Conservation (phyloP, 2,888 invertebrate species). For the Protodeltote pygarga region DNA sequence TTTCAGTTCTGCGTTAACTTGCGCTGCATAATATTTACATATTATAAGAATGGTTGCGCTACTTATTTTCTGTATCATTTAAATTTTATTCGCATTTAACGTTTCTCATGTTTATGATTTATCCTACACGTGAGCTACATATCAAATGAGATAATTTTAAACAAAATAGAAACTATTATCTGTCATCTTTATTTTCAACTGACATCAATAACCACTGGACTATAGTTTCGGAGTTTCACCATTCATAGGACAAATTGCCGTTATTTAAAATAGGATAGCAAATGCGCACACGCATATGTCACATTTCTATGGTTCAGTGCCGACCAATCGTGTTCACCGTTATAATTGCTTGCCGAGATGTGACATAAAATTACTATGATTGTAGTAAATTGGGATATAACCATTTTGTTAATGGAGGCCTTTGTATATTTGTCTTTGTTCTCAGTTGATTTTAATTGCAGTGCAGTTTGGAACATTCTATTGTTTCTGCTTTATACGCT, state of each 20-base stretch:
- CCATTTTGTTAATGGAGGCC: constrained; percentile 8
- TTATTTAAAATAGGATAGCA: constrained; percentile 53
- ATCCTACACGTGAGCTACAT: constrained; percentile 22
- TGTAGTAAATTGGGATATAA: constrained; percentile 32
- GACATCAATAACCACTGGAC: constrained; percentile 57
- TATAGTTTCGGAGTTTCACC: constrained; percentile 50
- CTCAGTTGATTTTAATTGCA: constrained; percentile 18
- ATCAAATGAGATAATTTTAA: constrained; percentile 6
- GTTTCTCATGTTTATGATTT: constrained; percentile 25
- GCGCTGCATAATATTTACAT: no score
- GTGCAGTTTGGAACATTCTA: constrained; percentile 8
- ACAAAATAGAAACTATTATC: constrained; percentile 7
- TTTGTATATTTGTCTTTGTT: constrained; percentile 27
- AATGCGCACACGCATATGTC: constrained; percentile 61
- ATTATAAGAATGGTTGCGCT: not conserved
- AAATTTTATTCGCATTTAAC: constrained; percentile 35
- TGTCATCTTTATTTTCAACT: constrained; percentile 37
- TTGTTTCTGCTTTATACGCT: not conserved
- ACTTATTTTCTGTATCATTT: constrained; percentile 20
- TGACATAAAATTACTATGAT: constrained; percentile 51
- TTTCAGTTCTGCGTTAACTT: no score
- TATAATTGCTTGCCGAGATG: constrained; percentile 60
- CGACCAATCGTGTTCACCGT: constrained; percentile 56
- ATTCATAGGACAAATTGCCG: constrained; percentile 61
- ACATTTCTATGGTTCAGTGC: constrained; percentile 62